Evolutionary conservation across 2,113 vertebrate species (phyloP), one percentile per base, ranked within the genome.

Genomic region (Morone chrysops): DNA sequence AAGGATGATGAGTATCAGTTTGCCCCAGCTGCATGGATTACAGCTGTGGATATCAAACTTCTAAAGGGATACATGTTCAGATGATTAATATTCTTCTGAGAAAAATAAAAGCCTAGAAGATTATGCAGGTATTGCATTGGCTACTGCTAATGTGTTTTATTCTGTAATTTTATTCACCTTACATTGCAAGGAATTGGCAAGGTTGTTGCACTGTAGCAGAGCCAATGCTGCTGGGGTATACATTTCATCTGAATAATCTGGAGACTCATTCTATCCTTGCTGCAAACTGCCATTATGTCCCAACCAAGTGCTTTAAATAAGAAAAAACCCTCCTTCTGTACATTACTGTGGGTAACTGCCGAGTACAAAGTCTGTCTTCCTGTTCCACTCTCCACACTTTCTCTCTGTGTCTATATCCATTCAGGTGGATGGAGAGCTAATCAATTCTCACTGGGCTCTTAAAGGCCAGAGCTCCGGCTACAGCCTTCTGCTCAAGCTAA

Each of bases 401-500:
- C 66, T 48, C 70, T 62, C 43, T 56, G 68, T 40, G 25, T 83
- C 82, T 68, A 16, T 48, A 74, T 82, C 63, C 63, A 85, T 70
- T 61, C 76, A 82, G 71, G 72, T 69, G 63, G 71, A 86, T 41
- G 83, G 75, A 68, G 70, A 78, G 75, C 43, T 82, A 87, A 91
- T 92, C 90, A 71, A 83, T 92, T 87, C 81, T 89, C 83, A 38
- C 70, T 62, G 78, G 74, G 69, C 75, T 84, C 72, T 83, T 57
- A 87, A 83, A 82, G 81, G 79, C 76, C 87, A 75, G 14, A 62
- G 57, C 82, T 81, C 73, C 6, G 61, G 53, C 82, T 78, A 1
- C 70, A 70, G 86, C 73, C 68, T 36, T 70, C 84, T 84, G 86
- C 85, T 81, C 76, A 43, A 66, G 68, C 79, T 81, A 80, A 92